Evolutionary conservation across 30 jellyfish, hydroid and myxozoan genomes (phyloP).

Genomic region (Hydra vulgaris): DNA sequence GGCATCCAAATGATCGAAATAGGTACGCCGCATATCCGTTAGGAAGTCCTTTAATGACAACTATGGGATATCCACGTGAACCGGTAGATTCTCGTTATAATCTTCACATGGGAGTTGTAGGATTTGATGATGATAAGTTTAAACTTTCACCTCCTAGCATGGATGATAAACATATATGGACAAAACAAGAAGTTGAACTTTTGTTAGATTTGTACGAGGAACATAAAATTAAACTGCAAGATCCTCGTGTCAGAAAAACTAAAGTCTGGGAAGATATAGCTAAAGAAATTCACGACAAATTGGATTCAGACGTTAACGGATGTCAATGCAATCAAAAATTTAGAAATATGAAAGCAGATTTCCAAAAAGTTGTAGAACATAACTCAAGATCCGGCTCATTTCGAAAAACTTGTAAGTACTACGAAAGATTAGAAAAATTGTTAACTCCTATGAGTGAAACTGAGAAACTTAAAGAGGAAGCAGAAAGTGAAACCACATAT

Average conservation of each 20-base stretch:
- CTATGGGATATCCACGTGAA: constrained; percentile 33
- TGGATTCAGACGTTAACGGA: constrained; percentile 55
- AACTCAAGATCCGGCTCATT: constrained; percentile 23
- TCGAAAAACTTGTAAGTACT: constrained; percentile 19
- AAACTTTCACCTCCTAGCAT: constrained; percentile 31
- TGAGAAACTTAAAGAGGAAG: constrained; percentile 23
- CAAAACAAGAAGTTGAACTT: constrained; percentile 65
- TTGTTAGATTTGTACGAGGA: constrained; percentile 61
- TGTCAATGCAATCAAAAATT: constrained; percentile 74
- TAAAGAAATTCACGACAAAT: constrained; percentile 27
- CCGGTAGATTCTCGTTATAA: constrained; percentile 26
- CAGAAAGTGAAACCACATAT: constrained; percentile 17
- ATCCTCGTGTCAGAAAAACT: constrained; percentile 70
- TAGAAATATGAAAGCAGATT: constrained; percentile 69
- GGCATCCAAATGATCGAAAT: constrained; percentile 30
- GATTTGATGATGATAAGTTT: constrained; percentile 30
- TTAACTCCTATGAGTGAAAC: constrained; percentile 26
- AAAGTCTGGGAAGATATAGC: constrained; percentile 77
- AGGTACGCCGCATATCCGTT: constrained; percentile 25
- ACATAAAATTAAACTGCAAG: constrained; percentile 41
- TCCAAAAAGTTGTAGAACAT: constrained; percentile 60
- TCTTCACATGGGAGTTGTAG: constrained; percentile 26
- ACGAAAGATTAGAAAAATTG: constrained; percentile 24
- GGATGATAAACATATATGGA: constrained; percentile 71
- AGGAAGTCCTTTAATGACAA: constrained; percentile 35